Base-by-base conservation (phyloP, 2,888 invertebrate species). In the Rosalia funebris region DNA sequence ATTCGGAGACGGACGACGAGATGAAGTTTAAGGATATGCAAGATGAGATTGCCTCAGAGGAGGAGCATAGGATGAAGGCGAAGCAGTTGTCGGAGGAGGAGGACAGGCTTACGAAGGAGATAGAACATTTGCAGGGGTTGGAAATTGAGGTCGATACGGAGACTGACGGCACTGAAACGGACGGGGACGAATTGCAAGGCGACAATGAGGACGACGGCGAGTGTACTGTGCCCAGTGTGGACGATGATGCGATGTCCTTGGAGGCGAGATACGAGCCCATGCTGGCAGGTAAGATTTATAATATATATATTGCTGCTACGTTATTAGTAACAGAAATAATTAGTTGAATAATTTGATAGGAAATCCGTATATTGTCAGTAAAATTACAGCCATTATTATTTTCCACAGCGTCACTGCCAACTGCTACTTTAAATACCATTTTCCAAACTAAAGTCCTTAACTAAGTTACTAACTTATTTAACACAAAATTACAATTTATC, bases 81-180 rank as follows among this genome's bases (percentile, higher is more conserved):
- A 83, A 83, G 61, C 83, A 84, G 54, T 75, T 92, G 16, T 88
- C 89, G 1, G 91, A 91, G 65, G 92, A 92, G 71, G 92, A 92
- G 72, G 92, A 91, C 63, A 83, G 88, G 1, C 74, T 92, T 45
- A 90, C 91, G 67, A 85, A 91, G 39, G 91, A 92, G 79, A 92
- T 92, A 54, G 85, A 89, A 70, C 90, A 92, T 77, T 77, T 92
- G 65, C 90, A 89, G 68, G 88, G 88, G 44, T 87, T 89, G 0
- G 91, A 89, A 71, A 88, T 91, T 46, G 91, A 91, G 64, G 83
- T 92, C 41, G 92, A 92, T 67, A 92, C 91, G 0, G 92, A 92
- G 79, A 92, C 92, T 0, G 92, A 92, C 77, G 92, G 92, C 70
- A 90, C 90, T 4, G 88, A 88, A 83, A 90, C 89, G 0, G 89